phyloP scores from a whole-genome alignment of 2,797 vertebrate species.

The Hylomyscus alleni region DNA sequence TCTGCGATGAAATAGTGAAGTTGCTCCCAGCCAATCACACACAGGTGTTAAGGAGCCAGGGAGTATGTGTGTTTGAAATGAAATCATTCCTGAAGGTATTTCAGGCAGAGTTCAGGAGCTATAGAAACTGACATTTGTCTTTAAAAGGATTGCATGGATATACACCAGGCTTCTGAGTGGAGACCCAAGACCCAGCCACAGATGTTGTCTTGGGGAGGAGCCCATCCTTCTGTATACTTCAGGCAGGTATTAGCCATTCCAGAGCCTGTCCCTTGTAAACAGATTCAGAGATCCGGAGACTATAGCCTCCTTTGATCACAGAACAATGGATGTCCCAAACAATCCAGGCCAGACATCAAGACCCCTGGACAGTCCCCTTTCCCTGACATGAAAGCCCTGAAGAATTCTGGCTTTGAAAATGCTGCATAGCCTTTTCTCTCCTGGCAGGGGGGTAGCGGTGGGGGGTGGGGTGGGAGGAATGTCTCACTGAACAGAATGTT shows the following conservation, averaged over 20 bases:
- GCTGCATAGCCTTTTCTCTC: neutral
- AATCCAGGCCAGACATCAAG: neutral
- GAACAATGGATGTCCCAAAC: constrained; percentile 36
- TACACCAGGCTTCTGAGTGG: neutral
- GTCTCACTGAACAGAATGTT: constrained; percentile 47
- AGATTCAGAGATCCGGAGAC: neutral
- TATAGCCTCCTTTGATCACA: constrained; percentile 61
- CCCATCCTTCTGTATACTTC: rapidly evolving
- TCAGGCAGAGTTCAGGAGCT: neutral
- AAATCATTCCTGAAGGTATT: neutral
- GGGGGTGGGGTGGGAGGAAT: too few species aligned
- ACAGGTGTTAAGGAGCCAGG: neutral
- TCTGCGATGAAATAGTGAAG: rapidly evolving
- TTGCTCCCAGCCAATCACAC: rapidly evolving
- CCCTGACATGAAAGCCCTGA: constrained; percentile 4
- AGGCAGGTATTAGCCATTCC: neutral
- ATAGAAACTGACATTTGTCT: neutral
- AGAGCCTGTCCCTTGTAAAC: neutral
- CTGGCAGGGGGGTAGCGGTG: neutral
- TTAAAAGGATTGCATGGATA: neutral
- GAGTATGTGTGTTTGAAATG: neutral
- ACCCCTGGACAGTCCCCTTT: constrained; percentile 19
- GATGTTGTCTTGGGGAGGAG: neutral
- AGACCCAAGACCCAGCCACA: neutral
- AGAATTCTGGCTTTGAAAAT: constrained; percentile 4